Evolutionary conservation across 1,140 invertebrate species (phyloP), one percentile per base, ranked within the genome.

Genomic region (Musca domestica): DNA sequence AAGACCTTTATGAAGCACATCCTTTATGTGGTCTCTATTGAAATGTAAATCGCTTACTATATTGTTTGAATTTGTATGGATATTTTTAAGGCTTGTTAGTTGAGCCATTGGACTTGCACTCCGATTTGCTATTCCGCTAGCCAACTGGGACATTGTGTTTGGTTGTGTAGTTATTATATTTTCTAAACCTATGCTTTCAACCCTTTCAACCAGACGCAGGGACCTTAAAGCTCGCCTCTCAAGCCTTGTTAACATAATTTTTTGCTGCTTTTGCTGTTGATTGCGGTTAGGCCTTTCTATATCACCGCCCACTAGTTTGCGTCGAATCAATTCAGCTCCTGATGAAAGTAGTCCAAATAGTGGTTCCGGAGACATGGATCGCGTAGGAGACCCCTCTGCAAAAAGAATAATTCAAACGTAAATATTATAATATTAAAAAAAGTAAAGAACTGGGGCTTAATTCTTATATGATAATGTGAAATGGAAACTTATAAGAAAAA

Each of bases 271-370:
- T 81, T 84, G 67, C 34, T 58, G 23, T 83, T 85, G n/a, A 76
- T 80, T 77, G 81, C 83, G 76, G 67, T 67, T 73, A 58, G 71
- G 71, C 68, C 65, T 34, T 76, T 74, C 70, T 74, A 76, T 76
- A 81, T 80, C 68, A 12, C 84, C 84, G 2, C 85, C 85, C 2
- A 86, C 83, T 34, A 91, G 85, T 4, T 89, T 90, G 19, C 91
- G 87, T 19, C 88, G 87, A 10, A 94, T 82, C 17, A 93, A 85
- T 73, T 91, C 91, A 6, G 92, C 91, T 10, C 92, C 91, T 63
- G 87, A 90, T 14, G 86, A 86, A 49, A 91, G 86, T 25, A 90
- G 75, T 15, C 89, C 87, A 68, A 91, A 86, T 3, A 89, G 80
- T 2, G 88, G 87, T 69, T 83, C 83, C 3, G 85, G 83, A 22